Evolutionary conservation across 2,113 vertebrate species (phyloP).

Genomic region (Prinia subflava): DNA sequence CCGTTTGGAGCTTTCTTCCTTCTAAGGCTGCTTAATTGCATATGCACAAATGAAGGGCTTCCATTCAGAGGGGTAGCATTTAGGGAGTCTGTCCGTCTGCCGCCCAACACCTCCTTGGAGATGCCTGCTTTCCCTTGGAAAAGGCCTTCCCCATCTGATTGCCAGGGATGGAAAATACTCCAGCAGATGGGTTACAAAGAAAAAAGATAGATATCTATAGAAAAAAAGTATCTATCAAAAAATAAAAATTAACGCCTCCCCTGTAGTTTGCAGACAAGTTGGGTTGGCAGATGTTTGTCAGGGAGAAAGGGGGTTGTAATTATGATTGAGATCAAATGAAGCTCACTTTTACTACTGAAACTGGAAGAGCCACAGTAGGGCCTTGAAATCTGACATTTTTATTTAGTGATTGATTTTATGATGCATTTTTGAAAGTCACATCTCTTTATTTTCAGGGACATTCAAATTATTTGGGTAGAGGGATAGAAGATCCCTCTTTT

Average conservation of each 20-base stretch:
- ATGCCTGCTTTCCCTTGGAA: background rate
- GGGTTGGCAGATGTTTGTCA: background rate
- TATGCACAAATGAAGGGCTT: constrained; percentile 78
- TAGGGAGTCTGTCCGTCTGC: constrained; percentile 83
- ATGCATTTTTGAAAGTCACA: background rate
- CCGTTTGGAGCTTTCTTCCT: constrained; percentile 67
- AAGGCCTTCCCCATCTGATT: background rate
- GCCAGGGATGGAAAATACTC: background rate
- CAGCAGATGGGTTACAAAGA: background rate
- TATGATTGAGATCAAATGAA: background rate
- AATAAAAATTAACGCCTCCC: background rate
- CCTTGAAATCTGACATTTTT: background rate
- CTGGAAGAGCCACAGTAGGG: background rate
- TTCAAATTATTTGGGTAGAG: background rate
- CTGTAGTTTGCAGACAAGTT: background rate
- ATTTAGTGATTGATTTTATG: background rate
- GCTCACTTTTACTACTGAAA: background rate
- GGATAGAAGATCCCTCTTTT: constrained; percentile 15
- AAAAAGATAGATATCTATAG: background rate
- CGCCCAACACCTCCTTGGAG: constrained; percentile 57
- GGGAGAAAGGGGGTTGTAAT: background rate
- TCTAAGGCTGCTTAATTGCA: constrained; percentile 79
- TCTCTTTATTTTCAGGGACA: background rate
- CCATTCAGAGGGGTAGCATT: constrained; percentile 82
- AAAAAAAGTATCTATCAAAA: background rate